Base-by-base conservation (phyloP, 2,113 vertebrate species). In the Argyrosomus japonicus region DNA sequence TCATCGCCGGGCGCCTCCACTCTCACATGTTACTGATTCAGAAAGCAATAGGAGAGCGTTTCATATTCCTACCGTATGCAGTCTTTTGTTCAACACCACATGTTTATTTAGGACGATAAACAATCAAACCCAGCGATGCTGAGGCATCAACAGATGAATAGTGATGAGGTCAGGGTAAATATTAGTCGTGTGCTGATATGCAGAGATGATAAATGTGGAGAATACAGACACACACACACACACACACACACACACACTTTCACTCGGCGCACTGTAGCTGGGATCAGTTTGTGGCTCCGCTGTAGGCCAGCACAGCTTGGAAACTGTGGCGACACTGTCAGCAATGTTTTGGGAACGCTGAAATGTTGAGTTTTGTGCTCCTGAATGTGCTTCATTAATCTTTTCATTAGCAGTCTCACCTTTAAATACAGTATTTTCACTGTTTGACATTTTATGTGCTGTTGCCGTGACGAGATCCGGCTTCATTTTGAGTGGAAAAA, bases 161-260 rank as follows among this genome's bases (percentile, higher is more conserved):
- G 78, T 81, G 90, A 93, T 91, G 93, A 89, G 82, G 89, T 91
- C 83, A 51, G 88, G 78, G 80, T 91, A 88, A 92, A 91, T 92
- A 90, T 90, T 91, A 69, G 87, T 62, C 67, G 45, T 86, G 75
- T 87, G 87, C 84, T 70, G 85, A 87, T 81, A 21, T 40, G 58
- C 32, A 56, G 48, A 8, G 79, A 68, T 81, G 87, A 89, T 89
- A 78, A 77, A 86, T 65, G 72, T 23, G 62, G 74, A n/a, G 71
- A 65, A 86, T 27, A 69, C 75, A 81, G n/a, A 81, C 75, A 40
- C 53, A 51, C 81, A 83, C 76, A 79, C 58, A 72, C 56, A 81
- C 79, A 58, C 69, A 7, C 32, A 36, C 32, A 7, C 32, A 36
- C 32, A 56, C 57, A 82, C 79, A 58, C 65, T 62, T 82, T 63